A percentile compares a stretch with the other conserved stretches of the same genome.
Conservation (phyloP, 2,113 vertebrate species). For the Ophiodon elongatus region DNA sequence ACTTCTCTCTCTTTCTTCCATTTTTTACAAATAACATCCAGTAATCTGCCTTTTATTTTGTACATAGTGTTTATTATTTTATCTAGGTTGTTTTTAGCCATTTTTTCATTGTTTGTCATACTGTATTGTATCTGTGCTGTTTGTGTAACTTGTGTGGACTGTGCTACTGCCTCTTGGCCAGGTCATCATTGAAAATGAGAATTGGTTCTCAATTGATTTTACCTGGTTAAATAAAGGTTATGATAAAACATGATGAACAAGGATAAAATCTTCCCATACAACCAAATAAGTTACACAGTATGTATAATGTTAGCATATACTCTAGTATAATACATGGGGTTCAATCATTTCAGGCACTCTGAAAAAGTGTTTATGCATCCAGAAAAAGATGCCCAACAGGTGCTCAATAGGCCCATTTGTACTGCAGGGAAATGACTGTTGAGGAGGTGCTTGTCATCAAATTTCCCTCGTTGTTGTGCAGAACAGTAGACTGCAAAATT, state of each 20-base stretch:
- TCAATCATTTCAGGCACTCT: neutral
- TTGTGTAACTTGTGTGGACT: no score
- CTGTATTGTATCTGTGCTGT: no score
- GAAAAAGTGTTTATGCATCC: conserved; percentile 6
- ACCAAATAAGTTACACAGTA: neutral
- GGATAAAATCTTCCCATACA: neutral
- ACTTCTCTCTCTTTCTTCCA: no score
- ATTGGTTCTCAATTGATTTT: no score
- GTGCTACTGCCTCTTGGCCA: no score
- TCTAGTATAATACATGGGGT: neutral
- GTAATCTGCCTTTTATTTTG: no score
- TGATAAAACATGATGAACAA: neutral
- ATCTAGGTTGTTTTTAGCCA: no score
- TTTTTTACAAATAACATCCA: no score
- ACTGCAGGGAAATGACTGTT: conserved; percentile 4
- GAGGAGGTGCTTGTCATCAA: conserved; percentile 29
- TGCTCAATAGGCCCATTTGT: conserved; percentile 23
- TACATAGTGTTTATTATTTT: no score
- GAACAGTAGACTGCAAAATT: neutral
- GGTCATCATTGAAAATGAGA: no score
- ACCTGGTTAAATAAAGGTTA: no score
- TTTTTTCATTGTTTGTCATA: no score
- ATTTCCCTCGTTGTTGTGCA: conserved; percentile 22
- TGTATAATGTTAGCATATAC: neutral
- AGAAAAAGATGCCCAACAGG: conserved; percentile 24